phyloP scores from a whole-genome alignment of 2,797 vertebrate genomes.

The Pelobates cultripes region DNA sequence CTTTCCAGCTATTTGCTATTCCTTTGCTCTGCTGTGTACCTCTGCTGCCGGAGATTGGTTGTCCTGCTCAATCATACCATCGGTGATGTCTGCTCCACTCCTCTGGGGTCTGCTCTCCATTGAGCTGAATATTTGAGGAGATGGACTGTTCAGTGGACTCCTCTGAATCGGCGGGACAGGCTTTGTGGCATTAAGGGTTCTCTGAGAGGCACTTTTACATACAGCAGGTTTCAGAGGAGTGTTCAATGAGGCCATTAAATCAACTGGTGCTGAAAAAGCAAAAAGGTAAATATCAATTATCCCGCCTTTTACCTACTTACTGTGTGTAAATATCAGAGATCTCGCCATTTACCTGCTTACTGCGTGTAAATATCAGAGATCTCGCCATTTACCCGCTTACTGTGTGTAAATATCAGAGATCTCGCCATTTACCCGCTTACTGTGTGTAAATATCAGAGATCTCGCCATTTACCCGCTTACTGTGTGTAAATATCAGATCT shows the following conservation, averaged over 20 bases:
- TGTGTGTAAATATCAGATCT: too few relatives aligned
- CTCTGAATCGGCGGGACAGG: slow-evolving; percentile 62
- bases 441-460: too few relatives aligned
- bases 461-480: too few relatives aligned
- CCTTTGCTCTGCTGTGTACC: slow-evolving; percentile 2
- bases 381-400: too few relatives aligned
- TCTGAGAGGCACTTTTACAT: slow-evolving; percentile 56
- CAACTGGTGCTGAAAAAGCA: slow-evolving; percentile 43
- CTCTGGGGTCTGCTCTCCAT: background rate
- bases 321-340: too few relatives aligned
- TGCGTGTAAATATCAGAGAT: too few relatives aligned
- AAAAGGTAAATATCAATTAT: background rate
- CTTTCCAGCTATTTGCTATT: too few relatives aligned
- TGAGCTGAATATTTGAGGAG: slow-evolving; percentile 12
- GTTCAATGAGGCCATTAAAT: slow-evolving; percentile 4
- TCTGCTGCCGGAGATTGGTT: slow-evolving; percentile 3
- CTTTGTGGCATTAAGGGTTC: slow-evolving; percentile 54
- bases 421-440: too few relatives aligned
- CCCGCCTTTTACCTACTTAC: too few relatives aligned
- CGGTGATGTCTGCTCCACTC: background rate
- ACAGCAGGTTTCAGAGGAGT: slow-evolving; percentile 52
- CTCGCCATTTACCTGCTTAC: too few relatives aligned
- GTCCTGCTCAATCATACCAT: background rate
- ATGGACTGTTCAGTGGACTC: slow-evolving; percentile 58
- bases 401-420: too few relatives aligned